Percentiles rank a stretch among this genome's conserved stretches.
Evolutionary conservation across 2,888 invertebrate species (phyloP).

Genomic region (Synergus gifuensis): DNA sequence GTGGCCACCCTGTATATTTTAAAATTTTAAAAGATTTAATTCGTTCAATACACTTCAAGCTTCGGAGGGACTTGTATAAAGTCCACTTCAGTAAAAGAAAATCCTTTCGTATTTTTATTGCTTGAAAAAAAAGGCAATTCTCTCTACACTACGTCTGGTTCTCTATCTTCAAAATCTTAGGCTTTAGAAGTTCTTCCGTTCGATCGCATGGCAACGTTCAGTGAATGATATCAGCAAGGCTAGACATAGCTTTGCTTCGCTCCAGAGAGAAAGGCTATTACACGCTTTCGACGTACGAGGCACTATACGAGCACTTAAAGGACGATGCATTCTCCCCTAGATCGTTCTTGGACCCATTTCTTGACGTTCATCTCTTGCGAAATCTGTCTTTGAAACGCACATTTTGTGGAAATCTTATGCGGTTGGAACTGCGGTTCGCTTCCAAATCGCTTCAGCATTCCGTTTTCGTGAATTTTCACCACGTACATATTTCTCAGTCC

Average conservation of each 20-base stretch:
- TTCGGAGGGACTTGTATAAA: conserved; percentile 10
- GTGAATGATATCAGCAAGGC: conserved; percentile 49
- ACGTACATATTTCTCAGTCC: conserved; percentile 28
- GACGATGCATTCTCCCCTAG: conserved; percentile 60
- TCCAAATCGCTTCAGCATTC: conserved; percentile 6
- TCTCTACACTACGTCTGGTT: conserved; percentile 41
- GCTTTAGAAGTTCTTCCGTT: conserved; percentile 54
- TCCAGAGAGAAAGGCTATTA: conserved; percentile 57
- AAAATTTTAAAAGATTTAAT: neutral
- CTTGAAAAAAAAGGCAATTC: conserved; percentile 34
- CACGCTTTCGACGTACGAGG: conserved; percentile 52
- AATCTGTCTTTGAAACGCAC: conserved; percentile 61
- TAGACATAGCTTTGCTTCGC: conserved; percentile 50
- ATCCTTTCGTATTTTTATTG: conserved; percentile 38
- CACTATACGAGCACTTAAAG: conserved; percentile 59
- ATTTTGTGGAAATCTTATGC: conserved; percentile 53
- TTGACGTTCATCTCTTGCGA: conserved; percentile 59
- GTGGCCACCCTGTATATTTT: too few relatives aligned
- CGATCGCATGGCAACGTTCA: conserved; percentile 54
- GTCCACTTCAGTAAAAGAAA: conserved; percentile 29
- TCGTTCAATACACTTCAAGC: conserved; percentile 16
- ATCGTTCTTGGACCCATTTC: conserved; percentile 55
- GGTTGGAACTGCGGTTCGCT: neutral
- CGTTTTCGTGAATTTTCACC: conserved; percentile 33
- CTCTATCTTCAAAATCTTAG: conserved; percentile 53